These are phyloP conservation scores for Marasmarcha lunaedactyla DNA, from an alignment of 2,888 invertebrate genomes.

Conservation along the genomic window DNA sequence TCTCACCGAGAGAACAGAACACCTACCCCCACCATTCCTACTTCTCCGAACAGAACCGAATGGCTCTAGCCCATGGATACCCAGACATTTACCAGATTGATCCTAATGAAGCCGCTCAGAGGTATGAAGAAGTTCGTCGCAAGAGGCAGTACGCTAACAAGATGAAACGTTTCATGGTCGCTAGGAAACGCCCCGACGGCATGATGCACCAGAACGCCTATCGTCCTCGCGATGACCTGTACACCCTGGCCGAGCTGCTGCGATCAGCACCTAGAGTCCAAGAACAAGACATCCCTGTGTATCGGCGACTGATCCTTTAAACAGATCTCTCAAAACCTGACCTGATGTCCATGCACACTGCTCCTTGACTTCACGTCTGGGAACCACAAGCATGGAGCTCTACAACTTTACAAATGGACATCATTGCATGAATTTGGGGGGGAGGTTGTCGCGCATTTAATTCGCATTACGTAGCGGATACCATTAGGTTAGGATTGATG, in stretches of 20 bases:
- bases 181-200: constrained; percentile 63
- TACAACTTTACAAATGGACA: too few relatives aligned
- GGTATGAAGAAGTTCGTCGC: constrained; percentile 58
- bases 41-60: constrained; percentile 60
- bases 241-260: constrained; percentile 71
- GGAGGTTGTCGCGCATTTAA: constrained; percentile 54
- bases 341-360: constrained; percentile 16
- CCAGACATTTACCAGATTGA: constrained; percentile 55
- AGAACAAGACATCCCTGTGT: constrained; percentile 70
- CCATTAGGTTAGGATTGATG: not conserved
- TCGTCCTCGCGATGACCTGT: constrained; percentile 67
- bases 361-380: constrained; percentile 1
- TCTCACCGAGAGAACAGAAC: constrained; percentile 48
- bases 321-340: constrained; percentile 18
- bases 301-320: constrained; percentile 73
- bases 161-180: constrained; percentile 74
- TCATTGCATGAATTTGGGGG: constrained; percentile 27
- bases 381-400: not conserved
- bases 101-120: constrained; percentile 49
- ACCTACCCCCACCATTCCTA: constrained; percentile 48
- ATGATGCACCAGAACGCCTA: constrained; percentile 54
- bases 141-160: constrained; percentile 61
- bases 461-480: constrained; percentile 52
- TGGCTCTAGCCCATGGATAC: constrained; percentile 45
- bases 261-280: constrained; percentile 61